Percentiles rank a stretch among this genome's conserved stretches.
These are phyloP conservation scores for Propsilocerus akamusi DNA, from an alignment of 1,140 invertebrate genomes.

Conservation along the genomic window DNA sequence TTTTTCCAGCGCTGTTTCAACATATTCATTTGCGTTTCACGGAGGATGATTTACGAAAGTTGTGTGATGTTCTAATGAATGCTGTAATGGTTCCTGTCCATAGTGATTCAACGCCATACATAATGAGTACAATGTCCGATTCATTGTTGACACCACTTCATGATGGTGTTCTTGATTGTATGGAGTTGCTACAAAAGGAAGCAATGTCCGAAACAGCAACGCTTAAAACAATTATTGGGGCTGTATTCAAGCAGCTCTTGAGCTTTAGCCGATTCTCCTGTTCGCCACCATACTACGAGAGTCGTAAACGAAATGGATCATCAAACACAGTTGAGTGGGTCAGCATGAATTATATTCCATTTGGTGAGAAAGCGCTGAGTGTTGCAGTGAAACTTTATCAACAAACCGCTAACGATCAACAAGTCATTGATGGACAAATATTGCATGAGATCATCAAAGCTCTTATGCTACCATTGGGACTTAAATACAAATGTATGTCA, in stretches of 20 bases:
- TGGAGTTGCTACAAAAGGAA: slow-evolving; percentile 66
- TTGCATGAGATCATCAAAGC: slow-evolving; percentile 56
- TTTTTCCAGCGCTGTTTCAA: slow-evolving; percentile 83
- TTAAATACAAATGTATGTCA: slow-evolving; percentile 70
- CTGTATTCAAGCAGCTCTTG: slow-evolving; percentile 62
- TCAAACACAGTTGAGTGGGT: slow-evolving; percentile 45
- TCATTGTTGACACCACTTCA: slow-evolving; percentile 62
- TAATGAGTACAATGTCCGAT: slow-evolving; percentile 52
- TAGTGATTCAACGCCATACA: slow-evolving; percentile 63
- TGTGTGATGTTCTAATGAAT: slow-evolving; percentile 60
- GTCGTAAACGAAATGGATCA: slow-evolving; percentile 27
- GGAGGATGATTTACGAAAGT: slow-evolving; percentile 52
- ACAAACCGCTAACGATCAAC: slow-evolving; percentile 50
- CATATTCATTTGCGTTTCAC: slow-evolving; percentile 66
- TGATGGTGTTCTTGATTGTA: slow-evolving; percentile 59
- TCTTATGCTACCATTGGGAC: slow-evolving; percentile 50
- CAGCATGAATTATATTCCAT: slow-evolving; percentile 75
- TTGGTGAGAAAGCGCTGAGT: slow-evolving; percentile 65
- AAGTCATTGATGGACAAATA: slow-evolving; percentile 56
- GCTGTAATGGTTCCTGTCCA: slow-evolving; percentile 65
- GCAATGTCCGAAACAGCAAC: slow-evolving; percentile 42
- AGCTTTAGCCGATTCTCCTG: slow-evolving; percentile 55
- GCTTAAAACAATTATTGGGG: slow-evolving; percentile 49
- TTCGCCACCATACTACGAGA: slow-evolving; percentile 44
- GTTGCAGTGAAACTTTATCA: slow-evolving; percentile 70